phyloP scores from a whole-genome alignment of 1,140 invertebrate species.

The Drosophila equinoxialis region DNA sequence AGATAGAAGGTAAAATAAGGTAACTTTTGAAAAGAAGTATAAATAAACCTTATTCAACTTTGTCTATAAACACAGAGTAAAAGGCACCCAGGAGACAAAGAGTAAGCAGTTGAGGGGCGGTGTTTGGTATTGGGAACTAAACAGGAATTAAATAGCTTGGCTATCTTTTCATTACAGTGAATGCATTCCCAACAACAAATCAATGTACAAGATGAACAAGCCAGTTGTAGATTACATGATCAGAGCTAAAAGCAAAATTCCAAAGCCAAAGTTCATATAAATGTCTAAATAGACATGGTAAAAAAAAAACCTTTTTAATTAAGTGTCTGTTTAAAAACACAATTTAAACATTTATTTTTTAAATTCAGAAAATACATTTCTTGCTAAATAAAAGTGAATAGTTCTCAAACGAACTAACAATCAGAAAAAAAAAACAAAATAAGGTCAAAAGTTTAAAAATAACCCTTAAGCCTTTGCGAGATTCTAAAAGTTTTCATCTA shows the following conservation, averaged over 20 bases:
- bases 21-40: conserved; percentile 25
- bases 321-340: not conserved
- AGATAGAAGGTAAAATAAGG: conserved; percentile 37
- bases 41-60: conserved; percentile 40
- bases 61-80: conserved; percentile 22
- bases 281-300: not conserved
- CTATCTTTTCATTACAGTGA: conserved; percentile 33
- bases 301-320: not conserved
- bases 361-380: too few species aligned
- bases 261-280: not conserved
- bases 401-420: too few species aligned
- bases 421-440: too few species aligned
- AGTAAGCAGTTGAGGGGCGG: not conserved
- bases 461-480: too few species aligned
- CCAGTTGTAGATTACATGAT: not conserved
- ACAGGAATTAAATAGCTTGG: conserved; percentile 2
- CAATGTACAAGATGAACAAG: not conserved
- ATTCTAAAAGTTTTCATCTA: too few species aligned
- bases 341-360: too few species aligned
- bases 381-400: too few species aligned
- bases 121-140: not conserved
- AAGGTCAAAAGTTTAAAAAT: too few species aligned
- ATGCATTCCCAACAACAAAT: conserved; percentile 30
- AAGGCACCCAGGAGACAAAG: too few species aligned
- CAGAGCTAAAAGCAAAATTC: not conserved